Conservation (phyloP, 2,113 vertebrate genomes). For the Oceanites oceanicus region DNA sequence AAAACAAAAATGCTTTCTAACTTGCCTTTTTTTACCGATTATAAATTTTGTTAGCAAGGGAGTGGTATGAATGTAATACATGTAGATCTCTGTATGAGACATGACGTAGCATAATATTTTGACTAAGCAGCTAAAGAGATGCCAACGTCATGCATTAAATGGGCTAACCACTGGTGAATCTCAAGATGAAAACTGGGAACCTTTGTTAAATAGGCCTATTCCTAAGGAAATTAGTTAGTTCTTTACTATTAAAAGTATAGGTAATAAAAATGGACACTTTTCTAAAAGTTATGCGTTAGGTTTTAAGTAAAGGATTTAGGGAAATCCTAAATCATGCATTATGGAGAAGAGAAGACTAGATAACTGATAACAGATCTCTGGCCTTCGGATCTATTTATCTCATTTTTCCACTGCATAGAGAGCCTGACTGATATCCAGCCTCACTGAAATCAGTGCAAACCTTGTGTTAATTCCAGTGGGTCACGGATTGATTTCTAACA, state of each 20-base stretch:
- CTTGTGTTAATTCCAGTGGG: background rate
- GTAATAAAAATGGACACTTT: background rate
- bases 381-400: background rate
- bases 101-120: background rate
- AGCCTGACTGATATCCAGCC: background rate
- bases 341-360: background rate
- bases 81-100: background rate
- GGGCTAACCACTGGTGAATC: background rate
- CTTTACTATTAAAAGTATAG: background rate
- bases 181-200: background rate
- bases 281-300: background rate
- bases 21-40: background rate
- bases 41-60: background rate
- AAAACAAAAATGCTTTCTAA: background rate
- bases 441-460: background rate
- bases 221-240: background rate
- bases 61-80: background rate
- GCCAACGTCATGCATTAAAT: background rate
- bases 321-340: background rate
- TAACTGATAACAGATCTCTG: background rate
- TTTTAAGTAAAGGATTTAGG: background rate
- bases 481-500: background rate
- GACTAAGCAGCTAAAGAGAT: background rate
- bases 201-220: background rate
- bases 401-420: background rate